Evolutionary conservation across 2,797 vertebrate species (phyloP).

Genomic region (Neoniphon sammara): DNA sequence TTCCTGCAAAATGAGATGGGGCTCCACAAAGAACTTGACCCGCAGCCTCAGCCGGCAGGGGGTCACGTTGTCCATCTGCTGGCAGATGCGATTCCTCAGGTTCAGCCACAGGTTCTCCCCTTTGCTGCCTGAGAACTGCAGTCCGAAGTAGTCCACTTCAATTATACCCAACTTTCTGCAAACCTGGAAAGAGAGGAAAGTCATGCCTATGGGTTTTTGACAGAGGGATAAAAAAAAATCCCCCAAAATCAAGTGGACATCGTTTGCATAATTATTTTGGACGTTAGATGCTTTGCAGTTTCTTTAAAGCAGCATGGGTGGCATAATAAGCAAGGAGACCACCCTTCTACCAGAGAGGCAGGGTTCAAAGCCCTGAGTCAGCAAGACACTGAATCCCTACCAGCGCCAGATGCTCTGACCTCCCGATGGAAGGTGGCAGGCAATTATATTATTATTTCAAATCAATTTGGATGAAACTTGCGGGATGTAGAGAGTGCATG

Average conservation of each 20-base stretch:
- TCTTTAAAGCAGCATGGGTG: neutral
- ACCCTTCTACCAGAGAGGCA: too few relatives aligned
- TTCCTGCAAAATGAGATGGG: slow-evolving; percentile 97
- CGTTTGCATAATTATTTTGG: neutral
- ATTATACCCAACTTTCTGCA: slow-evolving; percentile 97
- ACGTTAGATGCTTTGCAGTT: neutral
- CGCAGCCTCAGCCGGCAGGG: slow-evolving; percentile 92
- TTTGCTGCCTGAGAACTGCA: slow-evolving; percentile 96
- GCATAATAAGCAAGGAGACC: too few relatives aligned
- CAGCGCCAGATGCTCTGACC: neutral
- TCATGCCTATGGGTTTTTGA: neutral
- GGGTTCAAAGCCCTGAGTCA: too few relatives aligned
- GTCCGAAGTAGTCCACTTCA: slow-evolving; percentile 98
- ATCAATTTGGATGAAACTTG: neutral
- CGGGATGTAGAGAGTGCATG: neutral
- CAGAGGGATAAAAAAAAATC: neutral
- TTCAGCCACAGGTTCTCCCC: slow-evolving; percentile 98
- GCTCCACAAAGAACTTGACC: slow-evolving; percentile 99
- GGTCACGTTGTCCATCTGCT: slow-evolving; percentile 95
- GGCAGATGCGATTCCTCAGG: slow-evolving; percentile 97
- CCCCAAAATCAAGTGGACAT: neutral
- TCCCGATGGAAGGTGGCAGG: neutral
- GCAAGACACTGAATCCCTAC: neutral
- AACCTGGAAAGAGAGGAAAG: slow-evolving; percentile 82
- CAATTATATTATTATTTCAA: neutral